phyloP scores from a whole-genome alignment of 2,797 vertebrate species.

The Anomalospiza imberbis region DNA sequence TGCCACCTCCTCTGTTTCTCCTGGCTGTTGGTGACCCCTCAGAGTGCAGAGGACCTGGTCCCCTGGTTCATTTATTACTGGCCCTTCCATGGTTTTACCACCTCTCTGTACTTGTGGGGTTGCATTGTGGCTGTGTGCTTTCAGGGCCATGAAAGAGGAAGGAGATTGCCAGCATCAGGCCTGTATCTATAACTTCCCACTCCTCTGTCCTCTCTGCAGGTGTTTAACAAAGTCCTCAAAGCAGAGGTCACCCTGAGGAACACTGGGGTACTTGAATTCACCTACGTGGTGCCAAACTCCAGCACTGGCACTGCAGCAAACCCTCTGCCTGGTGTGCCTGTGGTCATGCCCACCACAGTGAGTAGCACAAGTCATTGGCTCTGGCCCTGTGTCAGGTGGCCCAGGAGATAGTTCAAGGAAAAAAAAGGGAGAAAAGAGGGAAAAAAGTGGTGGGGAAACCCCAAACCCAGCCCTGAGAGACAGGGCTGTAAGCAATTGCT shows the following conservation, averaged over 20 bases:
- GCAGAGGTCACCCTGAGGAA: slow-evolving; percentile 79
- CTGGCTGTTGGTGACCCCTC: not conserved
- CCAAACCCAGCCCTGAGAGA: not conserved
- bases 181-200: not conserved
- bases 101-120: no score
- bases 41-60: not conserved
- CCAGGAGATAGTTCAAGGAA: not conserved
- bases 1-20: not conserved
- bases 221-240: slow-evolving; percentile 77
- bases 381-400: not conserved
- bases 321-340: slow-evolving; percentile 74
- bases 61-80: no score
- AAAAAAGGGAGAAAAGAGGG: accelerated
- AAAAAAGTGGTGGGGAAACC: accelerated
- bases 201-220: slow-evolving; percentile 57
- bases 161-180: not conserved
- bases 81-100: no score
- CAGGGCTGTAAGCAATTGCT: not conserved
- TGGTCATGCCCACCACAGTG: slow-evolving; percentile 78
- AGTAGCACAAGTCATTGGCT: slow-evolving; percentile 30
- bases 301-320: not conserved
- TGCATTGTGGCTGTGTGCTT: not conserved
- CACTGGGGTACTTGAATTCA: slow-evolving; percentile 80
- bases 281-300: slow-evolving; percentile 67
- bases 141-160: not conserved